Evolutionary conservation across 2,888 invertebrate genomes (phyloP).

Genomic region (Terebella lapidaria): DNA sequence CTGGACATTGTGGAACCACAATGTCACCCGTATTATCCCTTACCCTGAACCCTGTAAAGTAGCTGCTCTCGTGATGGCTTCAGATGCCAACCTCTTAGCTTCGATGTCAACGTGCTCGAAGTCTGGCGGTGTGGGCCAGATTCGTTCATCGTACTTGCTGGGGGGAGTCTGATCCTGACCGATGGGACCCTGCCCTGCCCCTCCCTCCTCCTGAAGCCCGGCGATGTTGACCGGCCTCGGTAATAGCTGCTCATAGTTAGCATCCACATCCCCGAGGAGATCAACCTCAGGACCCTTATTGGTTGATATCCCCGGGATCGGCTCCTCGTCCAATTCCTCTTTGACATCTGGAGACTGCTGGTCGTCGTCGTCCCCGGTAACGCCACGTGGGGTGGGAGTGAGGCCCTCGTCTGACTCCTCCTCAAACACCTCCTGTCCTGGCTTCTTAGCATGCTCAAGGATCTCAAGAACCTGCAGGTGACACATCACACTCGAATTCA

Average conservation of each 20-base stretch:
- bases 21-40: too few species aligned
- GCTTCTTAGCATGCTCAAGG: conserved; percentile 50
- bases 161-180: too few species aligned
- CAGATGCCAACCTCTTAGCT: conserved; percentile 23
- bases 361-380: background rate
- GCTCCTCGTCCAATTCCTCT: background rate
- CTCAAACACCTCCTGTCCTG: background rate
- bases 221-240: too few species aligned
- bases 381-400: background rate
- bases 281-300: background rate
- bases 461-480: conserved; percentile 89
- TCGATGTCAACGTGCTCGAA: conserved; percentile 19
- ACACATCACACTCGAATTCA: too few species aligned
- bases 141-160: background rate
- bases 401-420: background rate
- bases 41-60: too few species aligned
- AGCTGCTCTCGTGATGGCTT: conserved; percentile 18
- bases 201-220: too few species aligned
- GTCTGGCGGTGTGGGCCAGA: conserved; percentile 9
- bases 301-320: background rate
- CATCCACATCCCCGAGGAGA: background rate
- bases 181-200: too few species aligned
- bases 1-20: too few species aligned
- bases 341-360: background rate
- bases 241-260: too few species aligned